These are phyloP conservation scores for Druon quercuslanigerum DNA, from an alignment of 1,140 invertebrate species.

Conservation along the genomic window DNA sequence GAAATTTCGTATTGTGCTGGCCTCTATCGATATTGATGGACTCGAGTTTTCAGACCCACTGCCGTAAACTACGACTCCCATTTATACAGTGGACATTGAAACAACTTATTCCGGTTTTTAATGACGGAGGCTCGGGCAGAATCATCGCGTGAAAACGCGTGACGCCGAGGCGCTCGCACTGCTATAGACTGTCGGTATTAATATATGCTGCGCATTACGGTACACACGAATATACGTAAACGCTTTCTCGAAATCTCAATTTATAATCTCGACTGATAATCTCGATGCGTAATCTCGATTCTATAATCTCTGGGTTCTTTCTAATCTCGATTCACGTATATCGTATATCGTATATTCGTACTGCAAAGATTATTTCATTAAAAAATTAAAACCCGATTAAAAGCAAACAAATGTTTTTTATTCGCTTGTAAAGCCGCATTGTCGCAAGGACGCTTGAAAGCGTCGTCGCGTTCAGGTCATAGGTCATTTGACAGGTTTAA, in stretches of 20 bases:
- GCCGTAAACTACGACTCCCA: constrained; percentile 73
- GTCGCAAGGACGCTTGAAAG: constrained; percentile 41
- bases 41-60: constrained; percentile 57
- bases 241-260: constrained; percentile 37
- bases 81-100: constrained; percentile 76
- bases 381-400: constrained; percentile 76
- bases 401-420: constrained; percentile 70
- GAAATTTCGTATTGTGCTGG: not conserved
- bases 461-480: constrained; percentile 57
- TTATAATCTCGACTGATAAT: constrained; percentile 10
- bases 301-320: constrained; percentile 8
- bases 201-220: constrained; percentile 75
- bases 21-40: not conserved
- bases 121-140: constrained; percentile 73
- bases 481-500: constrained; percentile 26
- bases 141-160: constrained; percentile 71
- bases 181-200: constrained; percentile 76
- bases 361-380: constrained; percentile 76
- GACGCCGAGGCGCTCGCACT: constrained; percentile 75
- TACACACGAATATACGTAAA: constrained; percentile 71
- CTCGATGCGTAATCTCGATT: constrained; percentile 23
- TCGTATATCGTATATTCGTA: constrained; percentile 70
- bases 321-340: constrained; percentile 50
- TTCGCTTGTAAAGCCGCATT: constrained; percentile 73
- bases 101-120: constrained; percentile 77